phyloP scores from a whole-genome alignment of 2,113 vertebrate genomes.

The Pedionomus torquatus region DNA sequence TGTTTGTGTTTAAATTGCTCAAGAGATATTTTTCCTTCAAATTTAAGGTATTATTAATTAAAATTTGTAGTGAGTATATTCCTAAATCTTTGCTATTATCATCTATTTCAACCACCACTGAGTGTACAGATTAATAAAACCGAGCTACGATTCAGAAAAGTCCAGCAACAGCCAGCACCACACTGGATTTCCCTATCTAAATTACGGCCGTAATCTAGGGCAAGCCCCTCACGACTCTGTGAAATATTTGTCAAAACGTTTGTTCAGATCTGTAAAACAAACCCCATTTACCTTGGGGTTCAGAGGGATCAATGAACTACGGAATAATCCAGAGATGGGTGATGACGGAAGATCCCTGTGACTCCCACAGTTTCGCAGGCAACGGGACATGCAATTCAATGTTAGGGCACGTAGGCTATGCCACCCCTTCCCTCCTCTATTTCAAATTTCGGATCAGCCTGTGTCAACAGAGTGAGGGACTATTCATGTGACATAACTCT shows the following conservation, averaged over 20 bases:
- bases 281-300: background rate
- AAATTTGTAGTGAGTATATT: background rate
- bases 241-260: background rate
- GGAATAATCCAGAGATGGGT: background rate
- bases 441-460: background rate
- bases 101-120: background rate
- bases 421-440: background rate
- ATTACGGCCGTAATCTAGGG: background rate
- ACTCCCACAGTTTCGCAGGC: rapidly evolving
- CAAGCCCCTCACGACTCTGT: background rate
- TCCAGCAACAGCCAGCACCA: background rate
- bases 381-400: background rate
- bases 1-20: background rate
- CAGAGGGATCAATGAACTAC: background rate
- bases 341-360: background rate
- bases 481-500: background rate
- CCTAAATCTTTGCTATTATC: background rate
- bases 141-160: background rate
- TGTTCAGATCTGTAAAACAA: background rate
- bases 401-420: background rate
- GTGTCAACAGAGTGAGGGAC: background rate
- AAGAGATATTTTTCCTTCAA: background rate
- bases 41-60: background rate
- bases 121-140: background rate
- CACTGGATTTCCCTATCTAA: background rate